These are phyloP conservation scores for Pyxicephalus adspersus DNA, from an alignment of 2,113 vertebrate genomes.

Conservation along the genomic window DNA sequence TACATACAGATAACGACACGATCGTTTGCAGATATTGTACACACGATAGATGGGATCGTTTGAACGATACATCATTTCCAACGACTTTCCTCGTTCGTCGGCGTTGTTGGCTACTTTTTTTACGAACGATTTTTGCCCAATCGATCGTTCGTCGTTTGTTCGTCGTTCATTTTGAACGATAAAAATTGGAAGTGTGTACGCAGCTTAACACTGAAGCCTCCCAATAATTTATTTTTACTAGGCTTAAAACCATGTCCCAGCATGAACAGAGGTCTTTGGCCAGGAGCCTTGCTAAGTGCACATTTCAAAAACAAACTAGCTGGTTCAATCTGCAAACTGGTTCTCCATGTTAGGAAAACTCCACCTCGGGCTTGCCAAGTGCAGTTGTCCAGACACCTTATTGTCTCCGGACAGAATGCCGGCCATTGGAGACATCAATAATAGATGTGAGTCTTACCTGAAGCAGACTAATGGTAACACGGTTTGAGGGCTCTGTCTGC, in stretches of 20 bases:
- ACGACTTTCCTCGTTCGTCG: too few species aligned
- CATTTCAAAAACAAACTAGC: slow-evolving; percentile 52
- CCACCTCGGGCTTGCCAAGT: not conserved
- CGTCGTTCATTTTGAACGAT: too few species aligned
- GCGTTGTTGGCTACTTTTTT: too few species aligned
- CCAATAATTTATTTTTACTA: slow-evolving; percentile 51
- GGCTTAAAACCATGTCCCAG: slow-evolving; percentile 41
- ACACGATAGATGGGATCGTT: too few species aligned
- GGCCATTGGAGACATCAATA: not conserved
- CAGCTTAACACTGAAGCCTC: too few species aligned
- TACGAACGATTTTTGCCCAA: too few species aligned
- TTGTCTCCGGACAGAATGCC: not conserved
- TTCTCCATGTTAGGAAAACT: not conserved
- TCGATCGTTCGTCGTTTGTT: too few species aligned
- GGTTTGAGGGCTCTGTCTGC: slow-evolving; percentile 24
- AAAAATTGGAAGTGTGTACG: too few species aligned
- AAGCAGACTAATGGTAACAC: slow-evolving; percentile 14
- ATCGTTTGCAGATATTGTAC: too few species aligned
- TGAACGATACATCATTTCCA: too few species aligned
- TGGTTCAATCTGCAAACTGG: not conserved
- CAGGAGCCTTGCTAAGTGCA: slow-evolving; percentile 60
- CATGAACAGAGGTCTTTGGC: slow-evolving; percentile 47
- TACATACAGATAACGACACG: too few species aligned
- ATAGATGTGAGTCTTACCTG: not conserved
- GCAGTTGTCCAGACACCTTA: slow-evolving; percentile 2